Percentiles rank a stretch among this genome's conserved stretches.
Evolutionary conservation across 64 coral and sea anemone genomes (phyloP).

Genomic region (Stylophora pistillata): DNA sequence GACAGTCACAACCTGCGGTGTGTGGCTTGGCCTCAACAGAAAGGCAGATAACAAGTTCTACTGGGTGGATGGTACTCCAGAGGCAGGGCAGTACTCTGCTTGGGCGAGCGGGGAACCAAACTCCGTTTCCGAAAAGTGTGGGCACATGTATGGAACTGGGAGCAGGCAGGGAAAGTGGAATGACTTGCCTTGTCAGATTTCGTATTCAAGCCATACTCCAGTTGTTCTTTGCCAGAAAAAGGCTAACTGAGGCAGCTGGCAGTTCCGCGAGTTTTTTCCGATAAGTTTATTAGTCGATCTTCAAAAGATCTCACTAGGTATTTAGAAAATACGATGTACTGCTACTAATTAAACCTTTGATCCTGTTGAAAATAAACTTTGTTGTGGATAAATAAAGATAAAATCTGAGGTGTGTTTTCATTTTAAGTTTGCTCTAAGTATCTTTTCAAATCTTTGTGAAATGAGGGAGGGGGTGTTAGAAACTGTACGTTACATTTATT

Average conservation of each 20-base stretch:
- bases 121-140: neutral
- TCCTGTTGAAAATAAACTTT: too few species aligned
- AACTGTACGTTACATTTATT: too few species aligned
- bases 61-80: neutral
- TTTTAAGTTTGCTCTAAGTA: too few species aligned
- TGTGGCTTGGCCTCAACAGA: neutral
- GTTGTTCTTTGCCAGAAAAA: neutral
- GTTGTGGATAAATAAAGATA: too few species aligned
- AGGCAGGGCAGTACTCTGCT: neutral
- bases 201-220: neutral
- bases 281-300: too few species aligned
- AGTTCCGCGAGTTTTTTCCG: too few species aligned
- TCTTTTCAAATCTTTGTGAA: too few species aligned
- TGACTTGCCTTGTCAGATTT: neutral
- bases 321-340: too few species aligned
- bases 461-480: too few species aligned
- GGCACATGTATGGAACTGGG: neutral
- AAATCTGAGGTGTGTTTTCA: too few species aligned
- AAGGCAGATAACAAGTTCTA: constrained; percentile 5
- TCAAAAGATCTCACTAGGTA: too few species aligned
- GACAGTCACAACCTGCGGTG: neutral
- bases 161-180: neutral
- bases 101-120: neutral
- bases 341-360: too few species aligned
- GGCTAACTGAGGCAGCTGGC: neutral